These are phyloP conservation scores for Chrysolina americana DNA, from an alignment of 2,888 invertebrate species.

Conservation along the genomic window DNA sequence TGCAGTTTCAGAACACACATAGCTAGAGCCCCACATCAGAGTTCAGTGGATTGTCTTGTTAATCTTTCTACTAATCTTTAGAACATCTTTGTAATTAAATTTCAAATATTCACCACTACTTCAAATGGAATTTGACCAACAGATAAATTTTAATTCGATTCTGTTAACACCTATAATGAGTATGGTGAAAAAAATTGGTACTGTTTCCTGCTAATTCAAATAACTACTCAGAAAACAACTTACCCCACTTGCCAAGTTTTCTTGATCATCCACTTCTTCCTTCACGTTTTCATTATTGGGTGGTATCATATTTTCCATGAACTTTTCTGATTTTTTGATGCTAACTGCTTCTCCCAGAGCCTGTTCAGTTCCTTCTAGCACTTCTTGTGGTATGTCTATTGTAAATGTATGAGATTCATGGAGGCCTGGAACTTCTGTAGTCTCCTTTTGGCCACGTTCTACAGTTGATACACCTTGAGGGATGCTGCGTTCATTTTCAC, in stretches of 20 bases:
- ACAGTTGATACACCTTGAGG: constrained; percentile 3
- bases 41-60: too few species aligned
- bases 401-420: constrained; percentile 26
- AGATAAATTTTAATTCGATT: too few species aligned
- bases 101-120: too few species aligned
- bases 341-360: background rate
- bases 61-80: too few species aligned
- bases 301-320: constrained; percentile 18
- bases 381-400: background rate
- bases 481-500: constrained; percentile 41
- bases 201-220: background rate
- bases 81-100: too few species aligned
- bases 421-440: constrained; percentile 16
- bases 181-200: background rate
- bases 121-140: too few species aligned
- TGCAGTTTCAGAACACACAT: too few species aligned
- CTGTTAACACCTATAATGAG: too few species aligned
- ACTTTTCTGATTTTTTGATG: constrained; percentile 32
- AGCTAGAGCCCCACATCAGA: too few species aligned
- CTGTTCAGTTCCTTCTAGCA: background rate
- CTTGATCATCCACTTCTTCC: constrained; percentile 13
- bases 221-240: constrained; percentile 7
- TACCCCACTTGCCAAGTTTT: constrained; percentile 36
- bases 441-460: background rate
- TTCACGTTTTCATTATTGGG: background rate